Conservation (phyloP, 1,140 invertebrate genomes). For the Meteorus sp. region DNA sequence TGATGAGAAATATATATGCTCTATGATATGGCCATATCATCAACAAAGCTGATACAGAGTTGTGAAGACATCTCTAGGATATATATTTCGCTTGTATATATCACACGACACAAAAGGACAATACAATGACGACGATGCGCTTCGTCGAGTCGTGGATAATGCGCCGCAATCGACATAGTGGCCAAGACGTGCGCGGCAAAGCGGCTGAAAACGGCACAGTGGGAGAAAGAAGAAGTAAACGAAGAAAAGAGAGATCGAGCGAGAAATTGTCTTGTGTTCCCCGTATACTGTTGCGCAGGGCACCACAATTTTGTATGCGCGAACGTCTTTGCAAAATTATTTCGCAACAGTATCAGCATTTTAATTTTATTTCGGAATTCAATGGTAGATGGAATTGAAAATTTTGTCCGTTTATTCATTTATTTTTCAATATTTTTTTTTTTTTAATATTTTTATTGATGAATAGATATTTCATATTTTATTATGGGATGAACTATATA, state of each 20-base stretch:
- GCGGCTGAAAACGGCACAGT: too few species aligned
- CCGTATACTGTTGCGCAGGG: slow-evolving; percentile 15
- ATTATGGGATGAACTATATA: too few species aligned
- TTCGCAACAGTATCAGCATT: not conserved
- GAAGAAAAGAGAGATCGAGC: not conserved
- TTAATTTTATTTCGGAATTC: not conserved
- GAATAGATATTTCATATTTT: too few species aligned
- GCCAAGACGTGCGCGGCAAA: slow-evolving; percentile 4
- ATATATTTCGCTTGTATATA: not conserved
- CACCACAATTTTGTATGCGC: slow-evolving; percentile 17
- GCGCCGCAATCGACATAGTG: slow-evolving; percentile 21
- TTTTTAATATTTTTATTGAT: not conserved
- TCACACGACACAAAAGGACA: not conserved
- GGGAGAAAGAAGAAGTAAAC: not conserved
- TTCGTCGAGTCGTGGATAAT: slow-evolving; percentile 23
- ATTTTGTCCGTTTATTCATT: not conserved
- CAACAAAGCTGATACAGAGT: slow-evolving; percentile 14
- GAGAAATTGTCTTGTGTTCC: slow-evolving; percentile 21
- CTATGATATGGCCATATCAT: not conserved
- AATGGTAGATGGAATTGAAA: too few species aligned
- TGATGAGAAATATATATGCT: slow-evolving; percentile 2
- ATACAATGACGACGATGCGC: slow-evolving; percentile 18
- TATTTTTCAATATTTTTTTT: not conserved
- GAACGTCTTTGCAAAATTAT: slow-evolving; percentile 13
- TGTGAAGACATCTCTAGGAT: not conserved